Evolutionary conservation across 2,888 invertebrate genomes (phyloP).

Genomic region (Latrodectus hesperus): DNA sequence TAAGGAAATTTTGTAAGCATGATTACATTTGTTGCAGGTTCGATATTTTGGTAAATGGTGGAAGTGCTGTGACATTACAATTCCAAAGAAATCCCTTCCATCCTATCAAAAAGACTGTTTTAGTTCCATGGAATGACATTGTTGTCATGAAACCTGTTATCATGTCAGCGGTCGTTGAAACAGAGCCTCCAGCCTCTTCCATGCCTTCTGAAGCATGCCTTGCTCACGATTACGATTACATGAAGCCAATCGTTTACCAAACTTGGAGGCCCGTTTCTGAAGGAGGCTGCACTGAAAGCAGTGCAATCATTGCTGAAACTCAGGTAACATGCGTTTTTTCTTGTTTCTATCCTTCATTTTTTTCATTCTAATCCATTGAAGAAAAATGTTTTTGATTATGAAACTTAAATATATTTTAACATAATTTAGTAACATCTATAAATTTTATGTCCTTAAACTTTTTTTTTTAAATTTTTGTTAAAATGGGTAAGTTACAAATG

Average conservation of each 20-base stretch:
- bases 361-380: no score
- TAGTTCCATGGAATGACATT: constrained; percentile 97
- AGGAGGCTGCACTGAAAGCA: constrained; percentile 92
- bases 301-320: constrained; percentile 80
- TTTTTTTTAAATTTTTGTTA: no score
- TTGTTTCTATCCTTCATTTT: no score
- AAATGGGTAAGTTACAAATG: no score
- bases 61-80: constrained; percentile 94
- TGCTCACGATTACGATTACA: constrained; percentile 91
- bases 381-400: no score
- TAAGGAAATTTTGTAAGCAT: no score
- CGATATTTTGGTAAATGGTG: constrained; percentile 99
- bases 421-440: no score
- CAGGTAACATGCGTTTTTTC: constrained; percentile 67
- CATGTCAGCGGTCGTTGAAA: constrained; percentile 78
- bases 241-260: constrained; percentile 93
- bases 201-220: constrained; percentile 82
- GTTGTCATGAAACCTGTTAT: constrained; percentile 89
- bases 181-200: constrained; percentile 79
- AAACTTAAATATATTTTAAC: no score
- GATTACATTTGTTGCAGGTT: constrained; percentile 78
- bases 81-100: constrained; percentile 94
- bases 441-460: no score
- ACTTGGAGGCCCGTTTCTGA: constrained; percentile 97
- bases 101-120: constrained; percentile 89